Evolutionary conservation across 2,113 vertebrate species (phyloP).

Genomic region (Camarhynchus parvulus): DNA sequence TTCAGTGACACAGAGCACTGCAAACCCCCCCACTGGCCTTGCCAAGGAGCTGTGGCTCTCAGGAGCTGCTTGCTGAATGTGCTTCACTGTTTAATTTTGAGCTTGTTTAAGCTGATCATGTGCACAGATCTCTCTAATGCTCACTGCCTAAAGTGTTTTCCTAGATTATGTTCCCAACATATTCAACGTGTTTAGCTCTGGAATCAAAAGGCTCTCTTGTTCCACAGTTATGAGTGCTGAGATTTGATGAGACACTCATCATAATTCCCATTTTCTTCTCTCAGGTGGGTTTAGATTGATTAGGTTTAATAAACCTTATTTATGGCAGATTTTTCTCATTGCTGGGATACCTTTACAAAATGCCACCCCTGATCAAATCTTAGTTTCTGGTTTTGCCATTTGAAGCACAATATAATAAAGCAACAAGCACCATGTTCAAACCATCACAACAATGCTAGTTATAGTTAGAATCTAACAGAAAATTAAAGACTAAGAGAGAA

Average conservation of each 20-base stretch:
- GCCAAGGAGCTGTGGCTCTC: background rate
- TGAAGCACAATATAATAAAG: background rate
- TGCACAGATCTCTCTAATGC: constrained; percentile 11
- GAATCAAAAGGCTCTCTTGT: constrained; percentile 60
- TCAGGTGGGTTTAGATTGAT: constrained; percentile 21
- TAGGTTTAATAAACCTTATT: constrained; percentile 19
- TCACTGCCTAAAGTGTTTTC: constrained; percentile 37
- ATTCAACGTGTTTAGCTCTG: background rate
- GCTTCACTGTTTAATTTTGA: constrained; percentile 8
- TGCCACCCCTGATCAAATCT: background rate
- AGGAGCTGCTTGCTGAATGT: background rate
- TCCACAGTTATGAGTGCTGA: background rate
- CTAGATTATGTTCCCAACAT: constrained; percentile 15
- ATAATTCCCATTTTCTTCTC: constrained; percentile 26
- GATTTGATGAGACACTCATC: background rate
- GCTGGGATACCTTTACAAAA: background rate
- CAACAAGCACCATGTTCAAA: background rate
- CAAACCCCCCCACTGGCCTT: background rate
- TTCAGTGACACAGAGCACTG: background rate
- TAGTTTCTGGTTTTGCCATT: background rate
- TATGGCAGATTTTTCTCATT: background rate
- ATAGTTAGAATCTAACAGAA: background rate
- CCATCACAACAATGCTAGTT: background rate
- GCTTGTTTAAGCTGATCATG: constrained; percentile 41
- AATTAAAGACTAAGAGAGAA: background rate